These are phyloP conservation scores for Brachypalpus laphriformis DNA, from an alignment of 2,888 invertebrate genomes.

Conservation along the genomic window DNA sequence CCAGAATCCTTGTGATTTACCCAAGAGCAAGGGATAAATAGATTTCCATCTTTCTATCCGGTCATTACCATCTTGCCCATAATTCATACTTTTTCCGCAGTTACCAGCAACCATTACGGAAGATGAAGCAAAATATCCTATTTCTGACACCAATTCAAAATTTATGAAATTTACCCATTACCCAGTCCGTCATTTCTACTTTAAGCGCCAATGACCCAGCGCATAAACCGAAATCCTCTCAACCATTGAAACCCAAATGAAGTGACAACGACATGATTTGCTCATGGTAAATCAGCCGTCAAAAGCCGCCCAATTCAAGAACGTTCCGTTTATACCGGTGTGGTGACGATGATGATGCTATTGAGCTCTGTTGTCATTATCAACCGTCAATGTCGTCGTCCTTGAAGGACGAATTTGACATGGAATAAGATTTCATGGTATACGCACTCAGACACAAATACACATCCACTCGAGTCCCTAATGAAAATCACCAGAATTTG, in stretches of 20 bases:
- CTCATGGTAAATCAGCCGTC: background rate
- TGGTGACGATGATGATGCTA: background rate
- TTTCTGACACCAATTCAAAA: background rate
- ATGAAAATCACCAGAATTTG: slow-evolving; percentile 14
- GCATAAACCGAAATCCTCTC: background rate
- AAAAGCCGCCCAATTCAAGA: background rate
- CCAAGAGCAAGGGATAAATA: no score
- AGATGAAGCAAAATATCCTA: background rate
- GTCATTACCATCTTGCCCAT: no score
- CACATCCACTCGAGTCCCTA: slow-evolving; percentile 1
- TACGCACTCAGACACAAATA: background rate
- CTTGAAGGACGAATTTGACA: slow-evolving; percentile 10
- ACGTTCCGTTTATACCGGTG: background rate
- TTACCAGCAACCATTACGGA: no score
- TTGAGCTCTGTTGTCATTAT: background rate
- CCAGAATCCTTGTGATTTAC: no score
- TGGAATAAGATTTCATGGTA: slow-evolving; percentile 6
- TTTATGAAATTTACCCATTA: background rate
- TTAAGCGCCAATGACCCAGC: background rate
- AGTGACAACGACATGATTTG: background rate
- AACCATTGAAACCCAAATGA: background rate
- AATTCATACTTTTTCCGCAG: no score
- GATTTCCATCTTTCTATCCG: no score
- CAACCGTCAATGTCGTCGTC: background rate
- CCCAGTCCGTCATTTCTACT: background rate